A percentile compares a stretch with the other conserved stretches of the same genome.
phyloP scores from a whole-genome alignment of 2,113 vertebrate species.

The Pteronura brasiliensis region DNA sequence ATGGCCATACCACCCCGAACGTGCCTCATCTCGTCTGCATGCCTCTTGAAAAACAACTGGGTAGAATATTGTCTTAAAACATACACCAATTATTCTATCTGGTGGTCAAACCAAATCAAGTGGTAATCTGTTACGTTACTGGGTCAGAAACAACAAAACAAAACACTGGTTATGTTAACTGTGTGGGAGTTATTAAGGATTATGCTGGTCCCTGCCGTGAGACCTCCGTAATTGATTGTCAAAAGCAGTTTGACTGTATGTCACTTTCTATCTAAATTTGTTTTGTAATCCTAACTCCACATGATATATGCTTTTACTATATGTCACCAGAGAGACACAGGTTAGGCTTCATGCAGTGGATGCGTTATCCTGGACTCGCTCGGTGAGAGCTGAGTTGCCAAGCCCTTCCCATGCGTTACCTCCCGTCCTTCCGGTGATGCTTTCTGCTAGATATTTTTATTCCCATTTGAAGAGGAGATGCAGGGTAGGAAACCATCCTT shows the following conservation, averaged over 20 bases:
- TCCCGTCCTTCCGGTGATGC: background rate
- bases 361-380: background rate
- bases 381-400: background rate
- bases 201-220: background rate
- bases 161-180: background rate
- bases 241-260: background rate
- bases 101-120: background rate
- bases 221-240: background rate
- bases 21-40: rapidly evolving
- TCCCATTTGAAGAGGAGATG: background rate
- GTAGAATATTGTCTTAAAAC: background rate
- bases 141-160: background rate
- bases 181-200: background rate
- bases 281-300: background rate
- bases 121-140: background rate
- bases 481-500: background rate
- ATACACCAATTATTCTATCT: background rate
- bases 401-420: background rate
- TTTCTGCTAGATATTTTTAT: background rate
- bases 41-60: background rate
- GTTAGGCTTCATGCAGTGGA: background rate
- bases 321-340: background rate
- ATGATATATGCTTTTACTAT: background rate
- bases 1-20: too few species aligned
- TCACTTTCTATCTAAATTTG: background rate